These are phyloP conservation scores for Setipinna tenuifilis DNA, from an alignment of 2,797 vertebrate species.

Conservation along the genomic window DNA sequence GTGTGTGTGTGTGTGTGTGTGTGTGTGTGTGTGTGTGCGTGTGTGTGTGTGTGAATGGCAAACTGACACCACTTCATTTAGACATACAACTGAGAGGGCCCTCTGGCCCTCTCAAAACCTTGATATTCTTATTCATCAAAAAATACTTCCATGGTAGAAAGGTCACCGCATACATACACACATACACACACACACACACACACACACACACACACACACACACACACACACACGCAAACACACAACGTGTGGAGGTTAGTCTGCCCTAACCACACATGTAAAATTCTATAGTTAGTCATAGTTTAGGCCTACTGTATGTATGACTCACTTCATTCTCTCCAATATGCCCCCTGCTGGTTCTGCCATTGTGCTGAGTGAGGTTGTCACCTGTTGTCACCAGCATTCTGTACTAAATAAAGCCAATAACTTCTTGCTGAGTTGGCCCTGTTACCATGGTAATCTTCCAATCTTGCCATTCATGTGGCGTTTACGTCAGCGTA, in stretches of 20 bases:
- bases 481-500: neutral
- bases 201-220: too few species aligned
- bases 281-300: neutral
- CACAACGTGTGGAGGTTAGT: too few species aligned
- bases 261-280: neutral
- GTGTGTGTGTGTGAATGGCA: conserved; percentile 8
- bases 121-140: too few species aligned
- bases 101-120: too few species aligned
- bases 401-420: neutral
- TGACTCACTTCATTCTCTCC: neutral
- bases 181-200: too few species aligned
- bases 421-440: neutral
- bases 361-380: neutral
- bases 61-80: neutral
- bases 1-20: neutral
- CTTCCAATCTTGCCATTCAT: neutral
- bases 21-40: neutral
- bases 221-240: too few species aligned
- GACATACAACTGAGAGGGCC: neutral
- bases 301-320: too few species aligned
- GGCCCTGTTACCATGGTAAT: conserved; percentile 3
- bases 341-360: neutral
- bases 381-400: neutral
- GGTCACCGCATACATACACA: neutral
- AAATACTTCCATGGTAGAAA: neutral